Conservation (phyloP, 2,888 invertebrate genomes). For the Calliscelio sp. region DNA sequence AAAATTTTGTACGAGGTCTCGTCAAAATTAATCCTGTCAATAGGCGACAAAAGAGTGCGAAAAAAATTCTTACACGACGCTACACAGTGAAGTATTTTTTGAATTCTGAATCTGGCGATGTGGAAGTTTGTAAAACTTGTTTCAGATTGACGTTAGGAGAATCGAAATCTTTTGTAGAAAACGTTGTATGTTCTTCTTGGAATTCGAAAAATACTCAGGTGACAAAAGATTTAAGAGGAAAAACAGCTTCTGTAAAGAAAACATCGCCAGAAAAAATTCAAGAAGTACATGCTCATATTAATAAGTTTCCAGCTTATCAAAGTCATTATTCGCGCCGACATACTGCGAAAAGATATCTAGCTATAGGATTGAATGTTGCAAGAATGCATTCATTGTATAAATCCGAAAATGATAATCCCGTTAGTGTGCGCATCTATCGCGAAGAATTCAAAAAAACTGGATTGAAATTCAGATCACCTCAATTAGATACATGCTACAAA, state of each 20-base stretch:
- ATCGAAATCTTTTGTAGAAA: neutral
- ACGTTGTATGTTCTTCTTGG: neutral
- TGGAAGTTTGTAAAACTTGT: slow-evolving; percentile 50
- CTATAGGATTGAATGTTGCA: slow-evolving; percentile 27
- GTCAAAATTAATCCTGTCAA: neutral
- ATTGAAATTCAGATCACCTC: slow-evolving; percentile 69
- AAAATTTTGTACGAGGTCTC: neutral
- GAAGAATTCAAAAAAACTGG: slow-evolving; percentile 63
- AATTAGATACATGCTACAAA: slow-evolving; percentile 73
- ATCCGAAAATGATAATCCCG: slow-evolving; percentile 10
- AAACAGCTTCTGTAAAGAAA: slow-evolving; percentile 35
- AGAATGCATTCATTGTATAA: no score
- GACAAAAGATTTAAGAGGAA: slow-evolving; percentile 5
- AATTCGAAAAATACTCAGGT: neutral
- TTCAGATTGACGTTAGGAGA: slow-evolving; percentile 46
- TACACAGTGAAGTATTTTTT: slow-evolving; percentile 15
- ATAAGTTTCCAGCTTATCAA: slow-evolving; percentile 55
- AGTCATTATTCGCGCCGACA: slow-evolving; percentile 47
- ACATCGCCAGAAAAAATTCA: slow-evolving; percentile 26
- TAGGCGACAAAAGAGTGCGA: neutral
- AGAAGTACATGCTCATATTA: slow-evolving; percentile 46
- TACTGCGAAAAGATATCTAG: slow-evolving; percentile 42
- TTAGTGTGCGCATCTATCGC: slow-evolving; percentile 52
- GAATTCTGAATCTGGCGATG: slow-evolving; percentile 1
- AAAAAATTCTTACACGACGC: neutral